Conservation (phyloP, 2,888 invertebrate species). For the Pogonocherus hispidulus region DNA sequence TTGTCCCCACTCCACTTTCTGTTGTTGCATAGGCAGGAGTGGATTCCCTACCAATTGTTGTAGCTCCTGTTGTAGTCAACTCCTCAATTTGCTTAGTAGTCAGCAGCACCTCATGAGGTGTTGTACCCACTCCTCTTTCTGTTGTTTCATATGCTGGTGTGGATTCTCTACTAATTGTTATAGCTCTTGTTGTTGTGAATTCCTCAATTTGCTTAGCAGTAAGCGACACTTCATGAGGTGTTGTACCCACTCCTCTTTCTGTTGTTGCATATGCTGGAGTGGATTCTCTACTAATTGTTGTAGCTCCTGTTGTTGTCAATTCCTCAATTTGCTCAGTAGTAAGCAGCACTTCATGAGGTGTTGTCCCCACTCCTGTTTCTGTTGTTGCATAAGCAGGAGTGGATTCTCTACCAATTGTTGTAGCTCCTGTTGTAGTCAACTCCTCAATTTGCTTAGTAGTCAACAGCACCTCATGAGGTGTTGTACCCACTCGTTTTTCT, state of each 20-base stretch:
- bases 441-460: background rate
- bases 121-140: background rate
- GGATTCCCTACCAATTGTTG: background rate
- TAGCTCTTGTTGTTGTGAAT: slow-evolving; percentile 13
- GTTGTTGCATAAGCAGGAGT: background rate
- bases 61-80: slow-evolving; percentile 1
- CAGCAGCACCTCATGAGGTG: background rate
- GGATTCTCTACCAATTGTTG: slow-evolving; percentile 13
- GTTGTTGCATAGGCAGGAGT: background rate
- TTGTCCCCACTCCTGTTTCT: slow-evolving; percentile 15
- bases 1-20: slow-evolving; percentile 8
- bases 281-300: background rate
- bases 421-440: slow-evolving; percentile 11
- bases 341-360: slow-evolving; percentile 35
- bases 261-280: background rate
- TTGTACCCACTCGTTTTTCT: background rate
- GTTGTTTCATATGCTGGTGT: background rate
- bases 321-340: slow-evolving; percentile 41
- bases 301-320: slow-evolving; percentile 28
- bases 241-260: slow-evolving; percentile 23
- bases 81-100: slow-evolving; percentile 1
- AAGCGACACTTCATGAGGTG: background rate
- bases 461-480: background rate
- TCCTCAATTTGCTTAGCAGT: background rate
- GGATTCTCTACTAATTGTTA: slow-evolving; percentile 4